Percentiles rank a stretch among this genome's conserved stretches.
These are phyloP conservation scores for Megalops atlanticus DNA, from an alignment of 2,113 vertebrate genomes.

Conservation along the genomic window DNA sequence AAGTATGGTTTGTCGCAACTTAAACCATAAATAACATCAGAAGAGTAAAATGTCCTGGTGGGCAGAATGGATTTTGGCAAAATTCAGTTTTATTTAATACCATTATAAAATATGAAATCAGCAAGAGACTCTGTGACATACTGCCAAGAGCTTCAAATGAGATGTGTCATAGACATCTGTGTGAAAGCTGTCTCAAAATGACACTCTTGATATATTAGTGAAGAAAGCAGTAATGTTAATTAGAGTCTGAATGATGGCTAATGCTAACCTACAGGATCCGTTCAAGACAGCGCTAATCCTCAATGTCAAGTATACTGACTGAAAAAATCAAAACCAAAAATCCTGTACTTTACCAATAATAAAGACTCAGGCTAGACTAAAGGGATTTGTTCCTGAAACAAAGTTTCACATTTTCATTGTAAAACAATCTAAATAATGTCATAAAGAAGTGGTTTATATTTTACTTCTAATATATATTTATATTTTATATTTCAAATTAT, in stretches of 20 bases:
- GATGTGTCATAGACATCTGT: slow-evolving; percentile 50
- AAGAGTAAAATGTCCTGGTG: background rate
- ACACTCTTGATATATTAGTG: slow-evolving; percentile 50
- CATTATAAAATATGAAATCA: slow-evolving; percentile 17
- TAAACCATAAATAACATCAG: slow-evolving; percentile 33
- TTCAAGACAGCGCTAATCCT: background rate
- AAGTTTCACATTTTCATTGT: no score
- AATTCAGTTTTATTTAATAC: slow-evolving; percentile 3
- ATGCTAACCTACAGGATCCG: slow-evolving; percentile 23
- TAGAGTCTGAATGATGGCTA: background rate
- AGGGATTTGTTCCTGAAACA: no score
- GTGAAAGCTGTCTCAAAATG: slow-evolving; percentile 51
- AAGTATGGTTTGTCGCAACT: background rate
- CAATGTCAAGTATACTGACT: no score
- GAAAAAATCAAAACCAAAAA: no score
- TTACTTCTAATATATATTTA: no score
- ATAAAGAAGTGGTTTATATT: no score
- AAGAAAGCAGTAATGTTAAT: slow-evolving; percentile 50
- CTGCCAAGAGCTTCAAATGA: slow-evolving; percentile 36
- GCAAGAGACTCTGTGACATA: background rate
- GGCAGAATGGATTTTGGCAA: background rate
- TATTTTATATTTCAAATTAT: no score
- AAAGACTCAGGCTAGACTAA: no score
- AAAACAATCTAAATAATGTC: no score
- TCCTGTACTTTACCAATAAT: no score